Evolutionary conservation across 92 coral and sea anemone species (phyloP), one percentile per base, ranked within the genome.

Genomic region (Palythoa heliodiscus): DNA sequence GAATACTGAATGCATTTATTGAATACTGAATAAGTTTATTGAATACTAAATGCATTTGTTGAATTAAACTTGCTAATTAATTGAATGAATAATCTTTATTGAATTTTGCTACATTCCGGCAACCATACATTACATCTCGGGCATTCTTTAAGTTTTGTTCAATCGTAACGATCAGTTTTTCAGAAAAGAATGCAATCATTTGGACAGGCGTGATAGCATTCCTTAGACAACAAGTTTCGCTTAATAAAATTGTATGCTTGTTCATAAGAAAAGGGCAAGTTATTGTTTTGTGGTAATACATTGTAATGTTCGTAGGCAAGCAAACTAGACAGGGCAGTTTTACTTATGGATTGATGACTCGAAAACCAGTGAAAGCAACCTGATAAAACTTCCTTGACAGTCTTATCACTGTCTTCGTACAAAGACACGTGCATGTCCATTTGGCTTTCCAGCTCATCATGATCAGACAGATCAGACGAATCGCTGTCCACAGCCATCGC

Each of bases 281-380:
- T 39, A 73, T 73, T 73, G 48, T 25, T 25, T 47, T 73, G 11
- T 16, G 77, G 57, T 57, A 57, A 57, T 15, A 57, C 63, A 57
- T 57, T 57, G 63, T 12, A 57, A 57, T 83, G 86, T 54, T 87
- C 53, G 16, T 69, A 68, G 68, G 16, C 3, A 39, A 90, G 87
- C 29, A 87, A 84, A 73, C 68, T 61, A 3, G 91, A 90, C 53
- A 85, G 43, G 38, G 89, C 93, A 73, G 35, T 84, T 79, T 91
- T 91, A 64, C 93, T 91, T 0, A 70, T 77, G 43, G 91, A 82
- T 4, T 87, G 91, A 52, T 83, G 85, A 11, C 75, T 89, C 4
- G 91, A 87, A 85, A 91, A 91, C 91, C 93, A 91, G 50, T 77
- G 75, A 85, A 91, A 85, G 70, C 85, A 88, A 5, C 89, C 83